Evolutionary conservation across 2,888 invertebrate genomes (phyloP).

Genomic region (Protonemura montana): DNA sequence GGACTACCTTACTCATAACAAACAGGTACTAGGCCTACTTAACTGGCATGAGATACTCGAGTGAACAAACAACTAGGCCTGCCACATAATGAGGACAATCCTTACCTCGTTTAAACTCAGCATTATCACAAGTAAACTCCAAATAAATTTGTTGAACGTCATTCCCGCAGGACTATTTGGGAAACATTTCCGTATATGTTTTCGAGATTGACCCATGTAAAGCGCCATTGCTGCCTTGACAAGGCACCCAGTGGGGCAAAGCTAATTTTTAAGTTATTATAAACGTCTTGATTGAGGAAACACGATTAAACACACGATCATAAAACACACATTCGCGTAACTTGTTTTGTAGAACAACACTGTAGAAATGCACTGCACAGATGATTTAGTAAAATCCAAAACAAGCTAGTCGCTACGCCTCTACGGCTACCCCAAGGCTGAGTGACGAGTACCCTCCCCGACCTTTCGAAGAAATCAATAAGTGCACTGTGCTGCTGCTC

Average conservation of each 20-base stretch:
- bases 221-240: constrained; percentile 27
- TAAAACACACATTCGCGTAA: neutral
- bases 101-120: constrained; percentile 30
- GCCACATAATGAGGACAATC: neutral
- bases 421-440: constrained; percentile 16
- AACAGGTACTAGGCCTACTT: constrained; percentile 23
- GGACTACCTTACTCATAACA: neutral
- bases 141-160: neutral
- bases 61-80: neutral
- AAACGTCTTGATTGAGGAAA: neutral
- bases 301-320: neutral
- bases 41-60: neutral
- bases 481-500: neutral
- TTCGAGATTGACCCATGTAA: constrained; percentile 23
- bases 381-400: neutral
- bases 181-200: constrained; percentile 22
- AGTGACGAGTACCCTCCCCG: neutral
- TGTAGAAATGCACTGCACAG: neutral
- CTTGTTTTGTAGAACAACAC: neutral
- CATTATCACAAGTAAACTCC: neutral
- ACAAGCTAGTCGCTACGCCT: neutral
- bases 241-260: constrained; percentile 28
- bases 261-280: neutral
- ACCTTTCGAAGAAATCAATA: neutral
- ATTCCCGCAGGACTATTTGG: constrained; percentile 14